phyloP scores from a whole-genome alignment of 2,888 invertebrate genomes.

The Drosophila putrida region DNA sequence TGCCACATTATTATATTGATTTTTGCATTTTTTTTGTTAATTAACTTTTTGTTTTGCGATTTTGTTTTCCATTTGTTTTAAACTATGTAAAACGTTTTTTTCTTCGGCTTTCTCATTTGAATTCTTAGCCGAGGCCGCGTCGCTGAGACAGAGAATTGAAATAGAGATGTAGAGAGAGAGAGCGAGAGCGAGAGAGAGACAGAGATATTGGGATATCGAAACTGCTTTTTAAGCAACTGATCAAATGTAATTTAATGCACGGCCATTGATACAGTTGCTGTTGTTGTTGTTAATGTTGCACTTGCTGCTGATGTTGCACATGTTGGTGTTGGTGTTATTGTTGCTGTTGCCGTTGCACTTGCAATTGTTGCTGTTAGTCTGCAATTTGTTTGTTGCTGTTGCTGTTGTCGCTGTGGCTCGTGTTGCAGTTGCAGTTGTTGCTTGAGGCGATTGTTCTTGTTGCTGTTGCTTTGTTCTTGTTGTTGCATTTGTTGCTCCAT shows the following conservation, averaged over 20 bases:
- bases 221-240: slow-evolving; percentile 7
- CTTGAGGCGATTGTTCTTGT: no score
- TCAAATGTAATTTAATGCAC: slow-evolving; percentile 33
- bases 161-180: neutral
- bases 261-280: slow-evolving; percentile 34
- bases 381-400: slow-evolving; percentile 23
- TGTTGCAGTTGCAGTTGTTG: slow-evolving; percentile 35
- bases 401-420: slow-evolving; percentile 24
- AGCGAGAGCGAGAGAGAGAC: slow-evolving; percentile 8
- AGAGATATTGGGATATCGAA: slow-evolving; percentile 13
- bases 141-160: slow-evolving; percentile 13
- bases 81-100: slow-evolving; percentile 66
- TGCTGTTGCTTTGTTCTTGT: slow-evolving; percentile 27
- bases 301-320: slow-evolving; percentile 16
- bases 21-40: slow-evolving; percentile 29
- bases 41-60: slow-evolving; percentile 30
- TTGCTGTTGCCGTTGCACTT: slow-evolving; percentile 25
- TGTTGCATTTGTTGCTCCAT: slow-evolving; percentile 59
- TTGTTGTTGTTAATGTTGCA: slow-evolving; percentile 32
- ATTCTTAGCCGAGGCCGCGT: slow-evolving; percentile 31
- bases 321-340: slow-evolving; percentile 25
- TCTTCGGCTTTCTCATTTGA: slow-evolving; percentile 79
- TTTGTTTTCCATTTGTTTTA: slow-evolving; percentile 25
- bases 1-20: slow-evolving; percentile 42
- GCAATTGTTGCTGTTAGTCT: slow-evolving; percentile 24